Base-by-base conservation (phyloP, 2,888 invertebrate genomes). In the Drosophila niveifrons region DNA sequence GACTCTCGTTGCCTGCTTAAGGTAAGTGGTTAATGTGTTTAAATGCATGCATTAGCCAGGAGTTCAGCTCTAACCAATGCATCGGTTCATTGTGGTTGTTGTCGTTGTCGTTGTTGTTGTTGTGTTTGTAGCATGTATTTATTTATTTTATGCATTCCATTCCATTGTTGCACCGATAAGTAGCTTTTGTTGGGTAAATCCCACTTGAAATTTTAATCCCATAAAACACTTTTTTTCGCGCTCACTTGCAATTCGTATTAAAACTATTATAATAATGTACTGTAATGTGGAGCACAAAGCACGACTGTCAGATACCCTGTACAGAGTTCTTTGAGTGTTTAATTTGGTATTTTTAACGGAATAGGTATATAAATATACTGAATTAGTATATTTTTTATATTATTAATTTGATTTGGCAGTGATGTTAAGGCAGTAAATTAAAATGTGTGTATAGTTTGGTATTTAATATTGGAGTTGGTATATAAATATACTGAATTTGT, bases 201-300 rank as follows among this genome's bases (percentile, higher is more conserved):
- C 36, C 51, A 51, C 36, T 36, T 23, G 18, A n/a, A 51, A 51
- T 51, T 36, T 51, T 23, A 36, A 51, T 36, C 51, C 18, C 51
- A 51, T 51, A 36, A n/a, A 51, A 47, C n/a, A 11, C n/a, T 13
- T 47, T 47, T 28, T 29, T 47, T 46, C 23, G 1, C 23, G 23
- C 23, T 7, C 36, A 36, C n/a, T 7, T 3, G 28, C n/a, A 51
- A 31, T 18, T 36, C 36, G 51, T 23, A 51, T 36, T 51, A 18
- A 36, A 51, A 51, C 51, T 9, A 51, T 51, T 51, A 51, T 36
- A 13, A 36, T 23, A 51, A 36, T 51, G 36, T 36, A 23, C 13
- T 23, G 13, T 9, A 23, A 51, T 23, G 34, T 2, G 4, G 18
- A 17, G n/a, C 36, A 18, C 3, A 18, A 2, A 2, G 18, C 23